phyloP scores from a whole-genome alignment of 2,797 vertebrate genomes.

The Echeneis naucrates region DNA sequence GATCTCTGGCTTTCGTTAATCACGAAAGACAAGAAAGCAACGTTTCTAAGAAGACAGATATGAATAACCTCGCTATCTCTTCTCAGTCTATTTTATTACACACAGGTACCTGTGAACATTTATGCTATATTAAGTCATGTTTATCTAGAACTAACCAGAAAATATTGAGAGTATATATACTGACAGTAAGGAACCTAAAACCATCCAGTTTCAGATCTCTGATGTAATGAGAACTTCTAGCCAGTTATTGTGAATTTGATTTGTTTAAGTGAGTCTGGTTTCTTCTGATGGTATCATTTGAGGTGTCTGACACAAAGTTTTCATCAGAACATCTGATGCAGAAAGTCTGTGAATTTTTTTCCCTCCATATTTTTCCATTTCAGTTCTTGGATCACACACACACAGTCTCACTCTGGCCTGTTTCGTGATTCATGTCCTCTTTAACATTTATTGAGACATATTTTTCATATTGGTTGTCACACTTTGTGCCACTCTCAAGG shows the following conservation, averaged over 20 bases:
- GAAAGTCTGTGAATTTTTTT: background rate
- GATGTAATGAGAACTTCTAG: background rate
- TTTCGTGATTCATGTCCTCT: background rate
- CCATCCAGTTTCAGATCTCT: conserved; percentile 3
- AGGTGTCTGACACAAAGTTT: background rate
- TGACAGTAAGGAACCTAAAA: background rate
- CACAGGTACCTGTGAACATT: background rate
- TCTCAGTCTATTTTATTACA: background rate
- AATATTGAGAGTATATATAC: background rate
- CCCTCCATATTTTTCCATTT: conserved; percentile 1
- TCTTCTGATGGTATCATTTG: background rate
- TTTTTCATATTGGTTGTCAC: background rate
- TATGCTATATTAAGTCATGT: background rate
- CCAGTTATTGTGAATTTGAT: background rate
- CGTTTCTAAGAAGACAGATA: background rate
- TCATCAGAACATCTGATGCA: background rate
- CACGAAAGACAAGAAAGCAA: background rate
- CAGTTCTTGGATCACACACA: background rate
- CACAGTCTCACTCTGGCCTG: background rate
- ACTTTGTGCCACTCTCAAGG: conserved; percentile 29
- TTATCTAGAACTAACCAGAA: background rate
- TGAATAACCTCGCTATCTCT: background rate
- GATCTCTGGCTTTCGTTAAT: background rate
- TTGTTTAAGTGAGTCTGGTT: background rate
- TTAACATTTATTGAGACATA: background rate